Evolutionary conservation across 2,797 vertebrate species (phyloP).

Genomic region (Acridotheres tristis): DNA sequence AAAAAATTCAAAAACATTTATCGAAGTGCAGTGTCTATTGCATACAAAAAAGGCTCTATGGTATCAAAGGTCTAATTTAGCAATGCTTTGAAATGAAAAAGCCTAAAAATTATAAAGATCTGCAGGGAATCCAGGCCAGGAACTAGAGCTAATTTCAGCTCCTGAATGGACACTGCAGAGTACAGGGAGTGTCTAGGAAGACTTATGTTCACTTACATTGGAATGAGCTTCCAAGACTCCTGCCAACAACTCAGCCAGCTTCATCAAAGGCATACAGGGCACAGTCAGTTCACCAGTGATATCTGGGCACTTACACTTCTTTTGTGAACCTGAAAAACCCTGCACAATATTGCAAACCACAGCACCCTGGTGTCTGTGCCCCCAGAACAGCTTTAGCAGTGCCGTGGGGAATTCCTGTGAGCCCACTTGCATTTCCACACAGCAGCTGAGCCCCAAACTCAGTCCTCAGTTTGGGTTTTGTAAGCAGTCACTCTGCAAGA

Average conservation of each 20-base stretch:
- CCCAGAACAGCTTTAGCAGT: background rate
- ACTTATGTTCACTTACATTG: background rate
- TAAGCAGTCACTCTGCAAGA: background rate
- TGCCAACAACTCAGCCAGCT: background rate
- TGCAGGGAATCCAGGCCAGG: background rate
- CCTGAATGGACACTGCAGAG: background rate
- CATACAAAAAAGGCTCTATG: background rate
- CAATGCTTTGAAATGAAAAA: background rate
- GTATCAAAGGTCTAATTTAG: background rate
- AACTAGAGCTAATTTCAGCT: background rate
- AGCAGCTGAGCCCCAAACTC: background rate
- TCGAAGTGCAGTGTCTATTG: fast-evolving
- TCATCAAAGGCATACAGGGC: background rate
- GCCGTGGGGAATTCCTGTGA: background rate
- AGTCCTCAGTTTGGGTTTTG: background rate
- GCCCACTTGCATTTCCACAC: too few relatives aligned
- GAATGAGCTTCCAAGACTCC: background rate
- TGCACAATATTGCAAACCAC: background rate
- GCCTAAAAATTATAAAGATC: background rate
- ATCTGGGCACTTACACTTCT: background rate
- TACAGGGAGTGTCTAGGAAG: background rate
- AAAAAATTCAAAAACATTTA: background rate
- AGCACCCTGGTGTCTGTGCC: background rate
- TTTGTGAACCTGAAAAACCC: background rate
- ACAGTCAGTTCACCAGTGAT: background rate